Conservation (phyloP, 1,140 invertebrate genomes). For the Kradibia gibbosae region DNA sequence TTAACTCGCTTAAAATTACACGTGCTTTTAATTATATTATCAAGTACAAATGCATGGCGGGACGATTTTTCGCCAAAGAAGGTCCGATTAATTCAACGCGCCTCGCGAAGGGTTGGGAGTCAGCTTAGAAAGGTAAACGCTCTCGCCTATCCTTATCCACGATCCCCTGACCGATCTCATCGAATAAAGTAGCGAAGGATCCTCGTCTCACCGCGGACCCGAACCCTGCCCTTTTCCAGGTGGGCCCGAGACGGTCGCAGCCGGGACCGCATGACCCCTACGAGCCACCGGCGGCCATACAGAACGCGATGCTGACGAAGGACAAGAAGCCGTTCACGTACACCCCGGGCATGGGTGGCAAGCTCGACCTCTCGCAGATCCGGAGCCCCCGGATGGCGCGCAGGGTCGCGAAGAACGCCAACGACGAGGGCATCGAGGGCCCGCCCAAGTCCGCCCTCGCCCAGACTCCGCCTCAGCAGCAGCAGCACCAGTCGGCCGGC, state of each 20-base stretch:
- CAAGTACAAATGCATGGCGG: no score
- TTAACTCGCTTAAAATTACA: neutral
- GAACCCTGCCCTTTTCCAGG: no score
- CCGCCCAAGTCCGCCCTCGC: conserved; percentile 62
- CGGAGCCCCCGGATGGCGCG: conserved; percentile 90
- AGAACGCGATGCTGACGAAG: conserved; percentile 95
- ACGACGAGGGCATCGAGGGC: conserved; percentile 73
- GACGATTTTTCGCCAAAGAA: no score
- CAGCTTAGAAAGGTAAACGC: no score
- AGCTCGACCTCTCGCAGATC: conserved; percentile 92
- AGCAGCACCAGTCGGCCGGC: conserved; percentile 54
- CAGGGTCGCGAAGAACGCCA: conserved; percentile 80
- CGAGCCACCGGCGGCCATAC: conserved; percentile 89
- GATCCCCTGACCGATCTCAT: no score
- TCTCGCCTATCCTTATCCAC: no score
- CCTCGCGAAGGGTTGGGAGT: no score
- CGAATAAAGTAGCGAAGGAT: no score
- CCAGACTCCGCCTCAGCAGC: conserved; percentile 69
- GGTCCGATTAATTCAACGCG: no score
- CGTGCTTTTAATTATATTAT: no score
- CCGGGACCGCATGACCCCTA: conserved; percentile 58
- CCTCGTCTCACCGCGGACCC: no score
- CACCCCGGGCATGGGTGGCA: conserved; percentile 84
- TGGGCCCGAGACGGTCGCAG: conserved; percentile 44
- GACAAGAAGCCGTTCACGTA: conserved; percentile 97